These are phyloP conservation scores for Oncopeltus fasciatus DNA, from an alignment of 1,140 invertebrate species.

Conservation along the genomic window DNA sequence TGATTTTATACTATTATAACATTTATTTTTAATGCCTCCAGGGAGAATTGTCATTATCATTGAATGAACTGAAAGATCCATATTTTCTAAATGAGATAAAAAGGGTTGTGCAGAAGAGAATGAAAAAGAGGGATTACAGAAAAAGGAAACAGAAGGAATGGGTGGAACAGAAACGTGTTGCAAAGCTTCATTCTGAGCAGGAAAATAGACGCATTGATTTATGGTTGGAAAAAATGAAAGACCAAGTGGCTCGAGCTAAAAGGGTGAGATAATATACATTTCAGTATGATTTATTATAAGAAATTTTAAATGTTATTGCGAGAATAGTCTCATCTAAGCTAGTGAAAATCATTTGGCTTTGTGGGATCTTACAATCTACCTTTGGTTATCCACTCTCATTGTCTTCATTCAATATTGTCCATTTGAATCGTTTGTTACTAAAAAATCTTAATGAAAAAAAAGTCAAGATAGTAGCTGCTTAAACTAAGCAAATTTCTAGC, in stretches of 20 bases:
- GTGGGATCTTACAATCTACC: too few species aligned
- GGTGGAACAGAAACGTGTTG: slow-evolving; percentile 32
- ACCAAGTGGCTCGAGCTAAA: slow-evolving; percentile 43
- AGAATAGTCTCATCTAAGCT: too few species aligned
- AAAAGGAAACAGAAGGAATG: slow-evolving; percentile 33
- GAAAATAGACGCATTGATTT: slow-evolving; percentile 41
- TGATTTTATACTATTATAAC: background rate
- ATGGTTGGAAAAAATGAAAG: slow-evolving; percentile 42
- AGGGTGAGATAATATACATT: too few species aligned
- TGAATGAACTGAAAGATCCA: background rate
- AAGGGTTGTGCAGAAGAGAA: slow-evolving; percentile 29
- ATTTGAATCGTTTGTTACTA: too few species aligned
- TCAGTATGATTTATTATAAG: too few species aligned
- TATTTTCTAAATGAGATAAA: background rate
- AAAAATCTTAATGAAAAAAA: too few species aligned
- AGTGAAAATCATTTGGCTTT: too few species aligned
- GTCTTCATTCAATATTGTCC: too few species aligned
- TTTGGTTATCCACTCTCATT: too few species aligned
- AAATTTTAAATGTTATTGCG: too few species aligned
- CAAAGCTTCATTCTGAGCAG: slow-evolving; percentile 31
- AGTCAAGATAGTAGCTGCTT: too few species aligned
- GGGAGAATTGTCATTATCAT: background rate
- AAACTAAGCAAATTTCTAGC: too few species aligned
- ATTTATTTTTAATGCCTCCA: background rate
- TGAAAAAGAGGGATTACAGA: slow-evolving; percentile 38